A percentile compares a stretch with the other conserved stretches of the same genome.
These are phyloP conservation scores for Scyliorhinus canicula DNA, from an alignment of 2,797 vertebrate species.

Conservation along the genomic window DNA sequence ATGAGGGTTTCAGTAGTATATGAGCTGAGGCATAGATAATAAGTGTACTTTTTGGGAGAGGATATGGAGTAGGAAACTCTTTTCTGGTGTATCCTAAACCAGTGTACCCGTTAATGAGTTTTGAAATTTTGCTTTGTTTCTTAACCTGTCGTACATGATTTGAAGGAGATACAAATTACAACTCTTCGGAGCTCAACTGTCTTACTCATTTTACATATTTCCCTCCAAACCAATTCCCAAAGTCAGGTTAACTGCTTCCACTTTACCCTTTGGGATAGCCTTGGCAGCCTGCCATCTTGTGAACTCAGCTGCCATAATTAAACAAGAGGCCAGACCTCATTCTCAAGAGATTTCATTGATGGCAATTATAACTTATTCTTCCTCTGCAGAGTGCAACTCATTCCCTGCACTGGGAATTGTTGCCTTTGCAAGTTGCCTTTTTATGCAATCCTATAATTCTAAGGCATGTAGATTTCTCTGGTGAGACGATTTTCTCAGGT, in stretches of 20 bases:
- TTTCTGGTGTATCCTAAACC: background rate
- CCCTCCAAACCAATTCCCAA: background rate
- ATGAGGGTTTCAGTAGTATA: too few species aligned
- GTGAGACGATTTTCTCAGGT: background rate
- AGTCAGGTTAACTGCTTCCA: background rate
- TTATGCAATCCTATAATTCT: background rate
- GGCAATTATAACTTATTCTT: background rate
- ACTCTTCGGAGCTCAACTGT: background rate
- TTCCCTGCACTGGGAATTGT: background rate
- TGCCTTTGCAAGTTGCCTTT: background rate
- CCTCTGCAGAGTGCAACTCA: background rate
- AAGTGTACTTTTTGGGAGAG: too few species aligned
- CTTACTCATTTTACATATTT: background rate
- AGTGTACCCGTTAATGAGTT: background rate
- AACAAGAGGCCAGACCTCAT: background rate
- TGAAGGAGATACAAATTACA: background rate
- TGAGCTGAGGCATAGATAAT: too few species aligned
- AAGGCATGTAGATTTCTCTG: background rate
- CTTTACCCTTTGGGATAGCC: conserved; percentile 3
- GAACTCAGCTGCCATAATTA: background rate
- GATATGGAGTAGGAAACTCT: too few species aligned
- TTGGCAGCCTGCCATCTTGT: background rate
- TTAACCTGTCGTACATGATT: background rate
- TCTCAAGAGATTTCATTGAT: background rate
- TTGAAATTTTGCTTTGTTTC: background rate